Evolutionary conservation across 1,140 invertebrate genomes (phyloP).

Genomic region (Drosophila leontia): DNA sequence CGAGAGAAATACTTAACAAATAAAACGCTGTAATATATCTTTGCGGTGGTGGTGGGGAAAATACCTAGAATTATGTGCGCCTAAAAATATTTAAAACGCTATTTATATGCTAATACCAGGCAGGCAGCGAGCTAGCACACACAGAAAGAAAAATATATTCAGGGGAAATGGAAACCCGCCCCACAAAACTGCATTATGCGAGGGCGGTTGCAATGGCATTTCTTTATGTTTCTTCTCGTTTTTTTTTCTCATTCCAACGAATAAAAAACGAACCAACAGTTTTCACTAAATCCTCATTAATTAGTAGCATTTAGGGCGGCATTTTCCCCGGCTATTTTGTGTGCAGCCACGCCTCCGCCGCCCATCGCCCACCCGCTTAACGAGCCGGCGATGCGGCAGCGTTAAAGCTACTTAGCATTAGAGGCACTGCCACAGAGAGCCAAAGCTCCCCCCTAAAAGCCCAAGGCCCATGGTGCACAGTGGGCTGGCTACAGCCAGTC

Average conservation of each 20-base stretch:
- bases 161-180: constrained; percentile 34
- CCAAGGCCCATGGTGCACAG: constrained; percentile 43
- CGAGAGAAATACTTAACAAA: constrained; percentile 56
- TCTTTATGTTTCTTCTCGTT: constrained; percentile 7
- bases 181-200: constrained; percentile 35
- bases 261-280: constrained; percentile 56
- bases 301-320: constrained; percentile 81
- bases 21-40: constrained; percentile 66
- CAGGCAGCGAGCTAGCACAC: constrained; percentile 3
- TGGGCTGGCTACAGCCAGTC: constrained; percentile 42
- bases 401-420: constrained; percentile 79
- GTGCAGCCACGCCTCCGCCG: constrained; percentile 47
- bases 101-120: constrained; percentile 78
- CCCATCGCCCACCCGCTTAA: constrained; percentile 37
- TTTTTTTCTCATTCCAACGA: constrained; percentile 30
- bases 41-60: constrained; percentile 39
- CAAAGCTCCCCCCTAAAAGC: background rate
- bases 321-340: constrained; percentile 35
- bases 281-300: constrained; percentile 84
- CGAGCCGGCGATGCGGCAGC: constrained; percentile 55
- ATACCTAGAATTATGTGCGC: constrained; percentile 68
- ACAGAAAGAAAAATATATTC: constrained; percentile 35
- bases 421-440: constrained; percentile 20
- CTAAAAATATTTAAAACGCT: constrained; percentile 79
- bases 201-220: constrained; percentile 58